Percentiles rank a stretch among this genome's conserved stretches.
Conservation (phyloP, 1,140 invertebrate genomes). For the Platyscapa corneri region DNA sequence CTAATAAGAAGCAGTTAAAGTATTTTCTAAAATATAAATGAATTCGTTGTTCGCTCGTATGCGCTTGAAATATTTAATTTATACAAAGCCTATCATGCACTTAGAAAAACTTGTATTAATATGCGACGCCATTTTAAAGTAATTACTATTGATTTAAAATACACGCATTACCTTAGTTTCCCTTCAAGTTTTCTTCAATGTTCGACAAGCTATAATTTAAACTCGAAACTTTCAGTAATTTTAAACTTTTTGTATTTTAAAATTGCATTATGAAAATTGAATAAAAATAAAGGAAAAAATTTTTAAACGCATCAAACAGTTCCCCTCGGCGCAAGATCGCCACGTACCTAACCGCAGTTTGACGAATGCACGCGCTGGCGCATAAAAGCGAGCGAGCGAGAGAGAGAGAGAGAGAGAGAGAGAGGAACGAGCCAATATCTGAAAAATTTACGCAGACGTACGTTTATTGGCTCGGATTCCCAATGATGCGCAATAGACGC, state of each 20-base stretch:
- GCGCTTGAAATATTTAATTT: neutral
- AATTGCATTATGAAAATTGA: constrained; percentile 44
- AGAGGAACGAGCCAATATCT: neutral
- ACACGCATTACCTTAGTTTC: constrained; percentile 30
- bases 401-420: neutral
- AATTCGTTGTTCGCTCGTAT: neutral
- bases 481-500: neutral
- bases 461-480: neutral
- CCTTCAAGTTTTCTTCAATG: constrained; percentile 38
- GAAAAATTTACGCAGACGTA: neutral
- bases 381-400: no score
- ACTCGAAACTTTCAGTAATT: constrained; percentile 29
- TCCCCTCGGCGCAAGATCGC: neutral
- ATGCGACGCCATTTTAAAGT: constrained; percentile 39
- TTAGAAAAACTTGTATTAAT: constrained; percentile 38
- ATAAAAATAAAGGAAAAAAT: constrained; percentile 33
- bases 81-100: neutral
- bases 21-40: neutral
- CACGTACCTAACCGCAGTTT: neutral
- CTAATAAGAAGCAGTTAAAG: no score
- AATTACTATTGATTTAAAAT: constrained; percentile 47
- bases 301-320: constrained; percentile 10
- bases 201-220: constrained; percentile 26
- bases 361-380: neutral
- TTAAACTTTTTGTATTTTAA: constrained; percentile 29